Evolutionary conservation across 2,797 vertebrate species (phyloP).

Genomic region (Falco peregrinus): DNA sequence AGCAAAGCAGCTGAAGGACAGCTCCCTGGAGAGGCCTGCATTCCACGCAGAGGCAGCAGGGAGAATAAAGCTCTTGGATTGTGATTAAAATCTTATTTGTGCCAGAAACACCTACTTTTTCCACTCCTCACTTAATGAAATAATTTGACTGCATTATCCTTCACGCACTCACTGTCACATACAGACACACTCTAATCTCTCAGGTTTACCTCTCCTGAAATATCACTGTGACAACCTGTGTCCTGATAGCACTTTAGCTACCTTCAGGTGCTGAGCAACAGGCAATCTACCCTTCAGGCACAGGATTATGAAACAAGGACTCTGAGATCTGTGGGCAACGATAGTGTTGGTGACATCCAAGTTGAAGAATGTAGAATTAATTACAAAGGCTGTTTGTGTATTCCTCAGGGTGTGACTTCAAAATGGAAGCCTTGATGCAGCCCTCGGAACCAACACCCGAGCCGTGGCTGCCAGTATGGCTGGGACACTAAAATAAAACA

Average conservation of each 20-base stretch:
- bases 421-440: background rate
- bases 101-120: background rate
- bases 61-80: background rate
- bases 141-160: background rate
- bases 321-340: background rate
- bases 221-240: background rate
- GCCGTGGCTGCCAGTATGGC: background rate
- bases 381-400: background rate
- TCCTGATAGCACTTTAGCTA: background rate
- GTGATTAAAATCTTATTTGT: conserved; percentile 4
- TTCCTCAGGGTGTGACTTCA: background rate
- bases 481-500: background rate
- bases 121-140: background rate
- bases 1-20: background rate
- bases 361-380: background rate
- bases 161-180: accelerated
- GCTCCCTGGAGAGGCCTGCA: background rate
- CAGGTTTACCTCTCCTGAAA: background rate
- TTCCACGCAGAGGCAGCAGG: background rate
- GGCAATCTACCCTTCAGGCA: background rate
- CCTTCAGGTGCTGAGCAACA: background rate
- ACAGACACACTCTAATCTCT: background rate
- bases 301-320: background rate
- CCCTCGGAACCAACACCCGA: background rate
- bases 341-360: background rate